Evolutionary conservation across 1,140 invertebrate species (phyloP).

Genomic region (Stegodyphus dumicola): DNA sequence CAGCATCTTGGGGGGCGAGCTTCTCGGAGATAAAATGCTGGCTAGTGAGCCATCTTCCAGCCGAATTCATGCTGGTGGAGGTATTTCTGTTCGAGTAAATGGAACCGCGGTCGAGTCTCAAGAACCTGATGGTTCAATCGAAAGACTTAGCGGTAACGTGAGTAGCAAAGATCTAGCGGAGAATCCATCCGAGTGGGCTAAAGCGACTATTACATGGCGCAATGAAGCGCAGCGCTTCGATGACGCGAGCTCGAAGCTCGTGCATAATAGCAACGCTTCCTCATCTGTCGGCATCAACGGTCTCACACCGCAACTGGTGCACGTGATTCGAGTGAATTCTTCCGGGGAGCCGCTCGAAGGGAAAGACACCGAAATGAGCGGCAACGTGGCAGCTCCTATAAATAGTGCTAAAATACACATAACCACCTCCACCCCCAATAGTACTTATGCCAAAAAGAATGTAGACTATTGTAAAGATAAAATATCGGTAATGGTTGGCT

Average conservation of each 20-base stretch:
- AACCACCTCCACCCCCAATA: background rate
- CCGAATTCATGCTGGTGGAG: slow-evolving; percentile 43
- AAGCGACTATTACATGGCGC: slow-evolving; percentile 57
- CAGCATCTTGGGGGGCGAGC: background rate
- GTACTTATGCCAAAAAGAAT: slow-evolving; percentile 11
- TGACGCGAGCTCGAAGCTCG: background rate
- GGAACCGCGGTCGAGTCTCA: slow-evolving; percentile 28
- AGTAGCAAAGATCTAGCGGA: slow-evolving; percentile 17
- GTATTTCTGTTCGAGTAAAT: slow-evolving; percentile 56
- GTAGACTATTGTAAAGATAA: slow-evolving; percentile 9
- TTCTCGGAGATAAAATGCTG: slow-evolving; percentile 19
- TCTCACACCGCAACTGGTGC: slow-evolving; percentile 20
- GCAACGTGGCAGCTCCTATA: background rate
- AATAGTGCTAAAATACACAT: slow-evolving; percentile 18
- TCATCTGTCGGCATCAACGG: slow-evolving; percentile 32
- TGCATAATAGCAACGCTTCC: slow-evolving; percentile 20
- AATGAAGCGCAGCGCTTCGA: slow-evolving; percentile 35
- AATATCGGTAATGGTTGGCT: slow-evolving; percentile 22
- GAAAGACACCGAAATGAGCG: background rate
- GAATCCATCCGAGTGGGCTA: slow-evolving; percentile 44
- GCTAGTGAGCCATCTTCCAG: slow-evolving; percentile 52
- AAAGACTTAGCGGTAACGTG: slow-evolving; percentile 45
- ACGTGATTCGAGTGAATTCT: slow-evolving; percentile 38
- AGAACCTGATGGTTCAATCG: background rate
- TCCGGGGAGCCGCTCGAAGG: background rate